phyloP scores from a whole-genome alignment of 2,888 invertebrate species.

The Acanthosepion esculentum region DNA sequence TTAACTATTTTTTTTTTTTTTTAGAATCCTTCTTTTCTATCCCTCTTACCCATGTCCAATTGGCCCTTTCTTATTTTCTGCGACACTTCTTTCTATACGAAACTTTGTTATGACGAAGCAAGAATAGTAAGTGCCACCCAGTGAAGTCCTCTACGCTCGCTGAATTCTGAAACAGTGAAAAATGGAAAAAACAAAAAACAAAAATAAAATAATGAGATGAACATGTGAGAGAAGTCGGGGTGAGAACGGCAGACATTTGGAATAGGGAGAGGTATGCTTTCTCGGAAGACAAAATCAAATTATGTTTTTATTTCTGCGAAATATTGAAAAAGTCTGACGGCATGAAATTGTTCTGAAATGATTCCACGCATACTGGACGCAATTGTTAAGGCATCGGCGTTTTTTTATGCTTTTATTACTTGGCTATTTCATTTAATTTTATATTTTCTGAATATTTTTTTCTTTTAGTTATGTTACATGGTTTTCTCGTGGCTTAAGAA shows the following conservation, averaged over 20 bases:
- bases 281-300: constrained; percentile 33
- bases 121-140: neutral
- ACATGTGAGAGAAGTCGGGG: neutral
- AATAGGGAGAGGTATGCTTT: neutral
- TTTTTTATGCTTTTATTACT: neutral
- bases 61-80: too few relatives aligned
- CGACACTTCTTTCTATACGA: neutral
- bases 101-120: neutral
- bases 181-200: neutral
- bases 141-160: neutral
- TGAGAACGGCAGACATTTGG: neutral
- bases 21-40: too few relatives aligned
- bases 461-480: neutral
- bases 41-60: too few relatives aligned
- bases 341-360: neutral
- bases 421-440: neutral
- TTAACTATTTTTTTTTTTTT: too few relatives aligned
- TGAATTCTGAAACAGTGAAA: neutral
- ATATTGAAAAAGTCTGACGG: constrained; percentile 14
- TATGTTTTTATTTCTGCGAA: constrained; percentile 18
- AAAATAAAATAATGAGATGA: neutral
- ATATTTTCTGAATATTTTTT: neutral
- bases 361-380: constrained; percentile 4
- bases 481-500: neutral
- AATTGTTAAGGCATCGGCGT: neutral